phyloP scores from a whole-genome alignment of 2,888 invertebrate species.

The Lottia gigantea region DNA sequence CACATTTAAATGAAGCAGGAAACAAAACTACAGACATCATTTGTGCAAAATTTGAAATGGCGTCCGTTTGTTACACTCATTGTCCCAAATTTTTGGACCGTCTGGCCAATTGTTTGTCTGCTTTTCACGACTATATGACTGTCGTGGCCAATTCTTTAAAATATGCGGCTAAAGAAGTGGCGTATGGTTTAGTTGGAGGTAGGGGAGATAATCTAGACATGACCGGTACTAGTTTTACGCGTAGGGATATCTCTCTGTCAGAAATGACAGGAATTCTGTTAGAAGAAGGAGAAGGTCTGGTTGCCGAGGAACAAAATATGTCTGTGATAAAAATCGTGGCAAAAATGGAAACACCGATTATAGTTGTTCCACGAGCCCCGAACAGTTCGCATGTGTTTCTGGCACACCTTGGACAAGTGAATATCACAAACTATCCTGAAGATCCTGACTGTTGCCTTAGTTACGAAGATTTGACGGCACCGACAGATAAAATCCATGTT shows the following conservation, averaged over 20 bases:
- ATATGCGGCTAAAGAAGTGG: constrained; percentile 93
- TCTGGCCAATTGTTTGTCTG: constrained; percentile 86
- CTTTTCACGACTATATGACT: constrained; percentile 88
- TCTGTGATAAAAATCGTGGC: constrained; percentile 73
- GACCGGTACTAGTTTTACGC: constrained; percentile 1
- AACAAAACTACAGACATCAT: constrained; percentile 20
- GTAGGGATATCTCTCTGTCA: constrained; percentile 31
- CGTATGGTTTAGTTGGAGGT: constrained; percentile 77
- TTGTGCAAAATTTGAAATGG: constrained; percentile 74
- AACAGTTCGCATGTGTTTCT: constrained; percentile 86
- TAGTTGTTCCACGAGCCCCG: constrained; percentile 84
- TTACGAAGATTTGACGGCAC: constrained; percentile 23
- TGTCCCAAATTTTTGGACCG: constrained; percentile 87
- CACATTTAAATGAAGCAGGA: neutral
- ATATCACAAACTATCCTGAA: constrained; percentile 62
- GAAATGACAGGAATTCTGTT: constrained; percentile 36
- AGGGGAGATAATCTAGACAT: constrained; percentile 22
- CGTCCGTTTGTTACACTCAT: constrained; percentile 93
- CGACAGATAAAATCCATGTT: constrained; percentile 67
- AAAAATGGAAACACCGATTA: constrained; percentile 89
- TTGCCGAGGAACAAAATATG: constrained; percentile 4
- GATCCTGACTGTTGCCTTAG: constrained; percentile 1
- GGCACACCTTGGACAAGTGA: constrained; percentile 91
- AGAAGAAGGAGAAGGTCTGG: constrained; percentile 26
- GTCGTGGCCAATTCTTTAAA: constrained; percentile 87